Evolutionary conservation across 1,140 invertebrate genomes (phyloP), one percentile per base, ranked within the genome.

Genomic region (Fopius arisanus): DNA sequence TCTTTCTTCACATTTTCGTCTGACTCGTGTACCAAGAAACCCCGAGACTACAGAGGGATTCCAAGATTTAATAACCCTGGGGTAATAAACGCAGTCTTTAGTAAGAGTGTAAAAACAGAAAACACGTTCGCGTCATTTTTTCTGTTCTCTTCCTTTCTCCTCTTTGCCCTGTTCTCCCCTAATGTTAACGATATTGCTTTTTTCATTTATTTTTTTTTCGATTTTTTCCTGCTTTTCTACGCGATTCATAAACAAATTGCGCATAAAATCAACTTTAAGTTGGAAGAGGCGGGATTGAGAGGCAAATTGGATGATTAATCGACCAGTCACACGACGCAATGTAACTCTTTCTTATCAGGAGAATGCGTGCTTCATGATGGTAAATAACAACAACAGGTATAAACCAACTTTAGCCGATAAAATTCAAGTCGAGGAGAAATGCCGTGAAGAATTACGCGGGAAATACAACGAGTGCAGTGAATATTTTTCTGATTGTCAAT

Each of bases 281-380:
- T 33, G 28, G 62, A 65, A 65, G 28, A 65, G 29, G 29, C 62
- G 62, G 28, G 62, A 33, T 65, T 16, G 23, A 14, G 21, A 62
- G 80, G 76, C 78, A 82, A 83, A 85, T 84, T 83, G 77, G 73
- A 84, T 81, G 82, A 86, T 84, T 86, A 84, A 85, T 86, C 80
- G 79, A 68, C 65, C 65, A 72, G 74, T 75, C 62, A 54, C 31
- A 43, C 23, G 43, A 66, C 79, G 80, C 77, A 81, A 81, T 79
- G 79, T 77, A 62, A 29, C 51, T 63, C 66, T 51, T 43, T 75
- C 78, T 82, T 85, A 84, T 83, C 83, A 77, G n/a, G 67, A 19
- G n/a, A 70, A 65, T 72, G 77, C 79, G 81, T 83, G 79, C 74
- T 76, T 71, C 62, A 65, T 65, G 14, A 65, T 5, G 29, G 51